These are phyloP conservation scores for Gadopsis bispinosus DNA, from an alignment of 2,797 vertebrate species.

Conservation along the genomic window DNA sequence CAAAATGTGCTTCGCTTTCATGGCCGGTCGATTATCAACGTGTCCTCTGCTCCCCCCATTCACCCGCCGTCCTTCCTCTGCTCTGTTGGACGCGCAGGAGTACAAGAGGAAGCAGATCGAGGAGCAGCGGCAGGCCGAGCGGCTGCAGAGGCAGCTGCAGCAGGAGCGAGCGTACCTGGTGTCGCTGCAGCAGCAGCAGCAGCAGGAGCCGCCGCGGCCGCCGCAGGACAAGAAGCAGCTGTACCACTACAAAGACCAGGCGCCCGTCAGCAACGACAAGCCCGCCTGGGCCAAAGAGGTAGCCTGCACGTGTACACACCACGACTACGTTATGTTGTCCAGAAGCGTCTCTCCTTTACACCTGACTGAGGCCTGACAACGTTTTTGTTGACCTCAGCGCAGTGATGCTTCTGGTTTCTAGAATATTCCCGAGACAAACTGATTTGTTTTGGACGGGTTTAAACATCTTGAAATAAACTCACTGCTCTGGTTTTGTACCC, in stretches of 20 bases:
- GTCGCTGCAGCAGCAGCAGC: slow-evolving; percentile 94
- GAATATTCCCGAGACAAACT: background rate
- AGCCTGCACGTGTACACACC: slow-evolving; percentile 15
- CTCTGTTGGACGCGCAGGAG: slow-evolving; percentile 82
- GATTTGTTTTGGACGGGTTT: background rate
- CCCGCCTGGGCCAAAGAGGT: slow-evolving; percentile 98
- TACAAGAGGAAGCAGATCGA: slow-evolving; percentile 98
- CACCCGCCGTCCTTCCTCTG: background rate
- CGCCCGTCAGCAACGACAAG: slow-evolving; percentile 92
- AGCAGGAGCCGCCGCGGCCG: slow-evolving; percentile 89
- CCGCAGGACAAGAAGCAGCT: slow-evolving; percentile 94
- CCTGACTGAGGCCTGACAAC: too few species aligned
- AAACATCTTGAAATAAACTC: background rate
- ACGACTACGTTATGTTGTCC: background rate
- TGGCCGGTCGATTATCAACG: too few species aligned
- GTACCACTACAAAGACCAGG: slow-evolving; percentile 98
- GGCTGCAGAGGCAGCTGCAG: slow-evolving; percentile 95
- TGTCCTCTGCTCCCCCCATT: background rate
- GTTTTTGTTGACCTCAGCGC: too few species aligned
- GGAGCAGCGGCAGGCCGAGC: slow-evolving; percentile 97
- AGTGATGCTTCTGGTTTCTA: background rate
- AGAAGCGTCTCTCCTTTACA: background rate
- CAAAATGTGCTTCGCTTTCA: background rate
- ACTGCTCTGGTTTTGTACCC: background rate
- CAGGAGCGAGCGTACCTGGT: slow-evolving; percentile 96